Percentiles rank a stretch among this genome's conserved stretches.
phyloP scores from a whole-genome alignment of 2,888 invertebrate species.

The Volucella zonaria region DNA sequence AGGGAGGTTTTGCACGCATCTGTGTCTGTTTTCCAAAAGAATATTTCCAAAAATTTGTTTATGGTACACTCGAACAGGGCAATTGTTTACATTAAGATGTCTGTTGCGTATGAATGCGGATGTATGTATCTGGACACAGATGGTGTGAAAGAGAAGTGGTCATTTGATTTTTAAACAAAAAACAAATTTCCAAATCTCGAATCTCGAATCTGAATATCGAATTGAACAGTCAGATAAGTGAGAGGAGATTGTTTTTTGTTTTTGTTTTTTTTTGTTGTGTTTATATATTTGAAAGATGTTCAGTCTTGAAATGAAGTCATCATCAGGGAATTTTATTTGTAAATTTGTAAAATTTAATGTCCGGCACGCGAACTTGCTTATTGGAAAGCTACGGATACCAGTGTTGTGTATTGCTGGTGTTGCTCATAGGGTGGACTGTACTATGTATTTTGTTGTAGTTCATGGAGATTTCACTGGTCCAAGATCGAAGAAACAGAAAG shows the following conservation, averaged over 20 bases:
- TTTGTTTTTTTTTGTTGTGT: too few relatives aligned
- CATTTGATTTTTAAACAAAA: constrained; percentile 40
- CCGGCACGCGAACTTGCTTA: too few relatives aligned
- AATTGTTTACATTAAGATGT: constrained; percentile 27
- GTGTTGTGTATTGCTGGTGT: too few relatives aligned
- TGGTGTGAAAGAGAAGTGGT: constrained; percentile 7
- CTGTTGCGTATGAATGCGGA: constrained; percentile 10
- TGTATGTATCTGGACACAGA: neutral
- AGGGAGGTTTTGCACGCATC: neutral
- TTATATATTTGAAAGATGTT: too few relatives aligned
- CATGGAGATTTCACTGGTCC: too few relatives aligned
- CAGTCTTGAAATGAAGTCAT: constrained; percentile 22
- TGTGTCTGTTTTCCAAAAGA: neutral
- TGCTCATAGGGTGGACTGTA: too few relatives aligned
- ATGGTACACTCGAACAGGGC: neutral
- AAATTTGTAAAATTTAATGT: too few relatives aligned
- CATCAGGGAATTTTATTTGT: constrained; percentile 6
- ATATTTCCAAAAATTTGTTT: constrained; percentile 19
- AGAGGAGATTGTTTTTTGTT: neutral
- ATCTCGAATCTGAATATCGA: constrained; percentile 1
- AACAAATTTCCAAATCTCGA: constrained; percentile 8
- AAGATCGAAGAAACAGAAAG: too few relatives aligned
- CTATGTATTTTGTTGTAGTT: too few relatives aligned
- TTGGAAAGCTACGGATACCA: too few relatives aligned
- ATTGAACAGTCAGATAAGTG: neutral